Evolutionary conservation across 2,888 invertebrate species (phyloP).

Genomic region (Agrotis clavis): DNA sequence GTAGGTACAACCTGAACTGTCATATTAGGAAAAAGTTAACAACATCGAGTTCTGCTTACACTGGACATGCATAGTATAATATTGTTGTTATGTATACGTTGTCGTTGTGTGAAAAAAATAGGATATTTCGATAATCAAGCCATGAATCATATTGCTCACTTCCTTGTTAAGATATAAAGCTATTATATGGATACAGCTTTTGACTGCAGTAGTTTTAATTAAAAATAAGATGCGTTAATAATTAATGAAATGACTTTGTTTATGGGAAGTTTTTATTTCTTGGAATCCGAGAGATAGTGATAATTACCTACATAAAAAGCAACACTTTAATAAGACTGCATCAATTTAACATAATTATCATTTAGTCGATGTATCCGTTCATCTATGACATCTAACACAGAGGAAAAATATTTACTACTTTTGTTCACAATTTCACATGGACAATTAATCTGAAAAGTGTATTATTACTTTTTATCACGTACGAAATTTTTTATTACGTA

Average conservation of each 20-base stretch:
- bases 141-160: slow-evolving; percentile 40
- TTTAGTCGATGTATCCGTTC: too few relatives aligned
- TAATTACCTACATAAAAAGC: too few relatives aligned
- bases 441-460: not conserved
- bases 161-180: slow-evolving; percentile 36
- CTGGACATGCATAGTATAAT: not conserved
- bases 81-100: not conserved
- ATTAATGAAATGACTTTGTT: too few relatives aligned
- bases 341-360: too few relatives aligned
- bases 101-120: slow-evolving; percentile 40
- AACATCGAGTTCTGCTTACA: not conserved
- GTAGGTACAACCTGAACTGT: not conserved
- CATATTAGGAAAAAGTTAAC: not conserved
- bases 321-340: too few relatives aligned
- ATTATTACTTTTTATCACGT: not conserved
- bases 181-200: slow-evolving; percentile 13
- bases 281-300: too few relatives aligned
- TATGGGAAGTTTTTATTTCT: too few relatives aligned
- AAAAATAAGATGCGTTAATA: not conserved
- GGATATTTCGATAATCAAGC: slow-evolving; percentile 25
- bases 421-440: not conserved
- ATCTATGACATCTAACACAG: too few relatives aligned
- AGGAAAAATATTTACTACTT: not conserved
- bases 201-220: slow-evolving; percentile 24
- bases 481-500: not conserved